Conservation (phyloP, 2,797 vertebrate species). For the Phrynocephalus vlangalii region DNA sequence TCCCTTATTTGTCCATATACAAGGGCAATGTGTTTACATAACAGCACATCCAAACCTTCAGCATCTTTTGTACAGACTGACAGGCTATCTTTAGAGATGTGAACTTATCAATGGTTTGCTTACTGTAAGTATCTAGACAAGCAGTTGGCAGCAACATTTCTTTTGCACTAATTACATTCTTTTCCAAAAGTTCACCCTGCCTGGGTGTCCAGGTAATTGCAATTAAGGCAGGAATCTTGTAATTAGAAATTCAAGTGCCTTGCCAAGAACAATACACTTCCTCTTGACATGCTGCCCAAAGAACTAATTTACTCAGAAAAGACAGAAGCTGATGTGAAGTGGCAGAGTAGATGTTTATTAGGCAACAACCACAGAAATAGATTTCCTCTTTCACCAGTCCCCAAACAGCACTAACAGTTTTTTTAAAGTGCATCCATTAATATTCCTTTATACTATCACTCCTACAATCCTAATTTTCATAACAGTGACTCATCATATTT, state of each 20-base stretch:
- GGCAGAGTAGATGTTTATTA: conserved; percentile 72
- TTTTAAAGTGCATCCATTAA: conserved; percentile 40
- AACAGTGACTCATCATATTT: conserved; percentile 51
- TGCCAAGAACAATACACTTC: conserved; percentile 83
- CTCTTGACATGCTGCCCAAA: conserved; percentile 76
- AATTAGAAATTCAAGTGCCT: conserved; percentile 82
- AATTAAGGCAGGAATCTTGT: conserved; percentile 83
- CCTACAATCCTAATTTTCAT: conserved; percentile 50
- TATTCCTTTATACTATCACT: conserved; percentile 41
- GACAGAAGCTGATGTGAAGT: conserved; percentile 74
- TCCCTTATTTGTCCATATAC: conserved; percentile 9
- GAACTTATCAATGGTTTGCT: conserved; percentile 69
- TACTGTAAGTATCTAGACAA: conserved; percentile 68
- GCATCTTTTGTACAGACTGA: conserved; percentile 49
- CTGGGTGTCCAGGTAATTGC: conserved; percentile 85
- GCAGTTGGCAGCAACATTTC: conserved; percentile 75
- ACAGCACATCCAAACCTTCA: conserved; percentile 30
- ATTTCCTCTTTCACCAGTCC: conserved; percentile 49
- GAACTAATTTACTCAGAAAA: conserved; percentile 78
- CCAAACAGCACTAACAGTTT: conserved; percentile 22
- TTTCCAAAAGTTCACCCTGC: conserved; percentile 82
- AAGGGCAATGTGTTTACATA: conserved; percentile 22
- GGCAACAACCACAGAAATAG: conserved; percentile 67
- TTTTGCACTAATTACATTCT: conserved; percentile 82
- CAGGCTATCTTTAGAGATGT: conserved; percentile 58